Evolutionary conservation across 1,140 invertebrate genomes (phyloP), one percentile per base, ranked within the genome.

Genomic region (Papilio aristodemus): DNA sequence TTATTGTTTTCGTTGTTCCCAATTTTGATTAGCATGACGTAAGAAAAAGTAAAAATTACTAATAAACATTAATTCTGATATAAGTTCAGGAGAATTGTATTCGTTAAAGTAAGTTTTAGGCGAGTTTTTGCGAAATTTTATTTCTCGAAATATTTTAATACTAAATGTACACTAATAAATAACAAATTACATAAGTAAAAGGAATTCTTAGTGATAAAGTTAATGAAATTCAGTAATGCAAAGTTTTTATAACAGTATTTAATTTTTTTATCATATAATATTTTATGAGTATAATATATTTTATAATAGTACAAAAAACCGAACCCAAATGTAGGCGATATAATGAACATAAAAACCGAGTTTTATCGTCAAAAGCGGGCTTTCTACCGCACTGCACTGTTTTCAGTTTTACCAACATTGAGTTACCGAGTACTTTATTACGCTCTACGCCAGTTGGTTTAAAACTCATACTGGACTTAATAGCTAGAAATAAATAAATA

Each of bases 311-410:
- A 62, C 36, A 62, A 37, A 50, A 62, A 62, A 62, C n/a, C 22
- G 22, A 58, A 36, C 27, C 11, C 9, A 58, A 58, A 36, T 32
- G 32, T 19, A 13, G 14, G 32, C n/a, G 36, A 62, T 37, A 37
- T 62, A 62, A 62, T 62, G 32, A 17, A 62, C 59, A 17, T 62
- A 62, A 62, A 62, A 38, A 62, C 14, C 7, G 59, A 62, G 36
- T 62, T 62, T 62, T 62, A 62, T 62, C 36, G 59, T 62, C 36
- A 62, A 62, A 62, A 62, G 59, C 59, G 59, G 14, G 17, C 59
- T 19, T 62, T 62, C 32, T 62, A 39, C 59, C 19, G 36, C 59
- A 59, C 25, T 59, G 58, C 43, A 50, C 43, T 50, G 14, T 14
- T 50, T 60, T 60, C 27, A 11, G 59, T 38, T 62, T 36, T 22